Evolutionary conservation across 2,888 invertebrate genomes (phyloP).

Genomic region (Tanypteryx hageni): DNA sequence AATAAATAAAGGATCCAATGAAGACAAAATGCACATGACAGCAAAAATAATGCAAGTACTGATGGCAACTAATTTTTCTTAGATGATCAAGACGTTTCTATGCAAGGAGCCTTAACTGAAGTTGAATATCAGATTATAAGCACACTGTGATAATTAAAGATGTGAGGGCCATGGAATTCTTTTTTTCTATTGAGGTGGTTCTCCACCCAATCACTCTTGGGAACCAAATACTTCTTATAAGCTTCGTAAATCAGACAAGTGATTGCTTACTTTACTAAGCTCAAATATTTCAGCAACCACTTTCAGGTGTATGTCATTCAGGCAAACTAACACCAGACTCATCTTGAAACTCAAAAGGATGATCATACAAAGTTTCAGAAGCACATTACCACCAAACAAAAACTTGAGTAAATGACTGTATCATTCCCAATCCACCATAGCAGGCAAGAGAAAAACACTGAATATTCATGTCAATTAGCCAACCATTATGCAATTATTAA

Average conservation of each 20-base stretch:
- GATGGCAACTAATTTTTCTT: too few relatives aligned
- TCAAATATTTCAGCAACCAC: neutral
- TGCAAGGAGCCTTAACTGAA: too few relatives aligned
- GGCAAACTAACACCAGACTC: neutral
- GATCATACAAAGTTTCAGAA: constrained; percentile 75
- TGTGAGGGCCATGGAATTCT: too few relatives aligned
- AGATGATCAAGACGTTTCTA: too few relatives aligned
- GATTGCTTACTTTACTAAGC: neutral
- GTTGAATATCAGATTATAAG: too few relatives aligned
- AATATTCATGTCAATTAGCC: neutral
- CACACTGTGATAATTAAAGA: too few relatives aligned
- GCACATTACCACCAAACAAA: constrained; percentile 75
- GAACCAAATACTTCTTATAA: neutral
- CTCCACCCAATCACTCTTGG: neutral
- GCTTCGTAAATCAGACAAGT: neutral
- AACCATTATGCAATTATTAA: neutral
- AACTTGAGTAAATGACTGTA: constrained; percentile 68
- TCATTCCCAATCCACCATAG: neutral
- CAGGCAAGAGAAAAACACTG: neutral
- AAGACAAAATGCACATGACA: too few relatives aligned
- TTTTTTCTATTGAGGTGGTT: neutral
- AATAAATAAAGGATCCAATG: too few relatives aligned
- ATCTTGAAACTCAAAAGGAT: constrained; percentile 71
- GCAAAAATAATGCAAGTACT: too few relatives aligned
- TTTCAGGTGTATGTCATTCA: neutral